Conservation (phyloP, 2,113 vertebrate species). For the Leptobrachium leishanense region DNA sequence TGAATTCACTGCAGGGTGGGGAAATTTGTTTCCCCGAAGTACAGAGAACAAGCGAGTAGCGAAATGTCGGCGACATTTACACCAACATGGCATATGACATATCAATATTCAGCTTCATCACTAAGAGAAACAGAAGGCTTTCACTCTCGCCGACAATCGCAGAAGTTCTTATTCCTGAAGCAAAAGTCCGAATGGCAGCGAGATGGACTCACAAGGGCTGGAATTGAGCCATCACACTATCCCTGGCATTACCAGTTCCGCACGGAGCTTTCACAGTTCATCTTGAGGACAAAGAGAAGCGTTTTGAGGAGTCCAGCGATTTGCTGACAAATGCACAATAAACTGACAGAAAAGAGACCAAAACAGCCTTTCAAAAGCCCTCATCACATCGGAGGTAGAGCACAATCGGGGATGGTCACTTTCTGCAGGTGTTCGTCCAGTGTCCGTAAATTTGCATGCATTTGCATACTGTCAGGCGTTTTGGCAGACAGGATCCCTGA, state of each 20-base stretch:
- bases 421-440: slow-evolving; percentile 78
- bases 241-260: slow-evolving; percentile 60
- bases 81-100: slow-evolving; percentile 5
- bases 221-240: slow-evolving; percentile 63
- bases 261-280: slow-evolving; percentile 59
- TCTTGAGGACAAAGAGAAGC: slow-evolving; percentile 67
- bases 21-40: too few species aligned
- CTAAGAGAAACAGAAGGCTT: slow-evolving; percentile 63
- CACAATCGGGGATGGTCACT: slow-evolving; percentile 69
- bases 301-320: slow-evolving; percentile 58
- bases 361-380: slow-evolving; percentile 55
- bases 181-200: slow-evolving; percentile 57
- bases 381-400: slow-evolving; percentile 56
- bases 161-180: slow-evolving; percentile 53
- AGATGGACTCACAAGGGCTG: slow-evolving; percentile 69
- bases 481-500: slow-evolving; percentile 75
- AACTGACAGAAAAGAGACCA: slow-evolving; percentile 57
- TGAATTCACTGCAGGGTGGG: too few species aligned
- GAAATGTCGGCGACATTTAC: too few species aligned
- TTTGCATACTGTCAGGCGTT: slow-evolving; percentile 81
- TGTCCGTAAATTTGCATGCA: slow-evolving; percentile 76
- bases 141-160: slow-evolving; percentile 54
- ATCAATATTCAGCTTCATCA: slow-evolving; percentile 47
- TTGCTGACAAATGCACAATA: slow-evolving; percentile 73
- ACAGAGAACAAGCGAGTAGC: too few species aligned